A percentile compares a stretch with the other conserved stretches of the same genome.
Conservation (phyloP, 1,140 invertebrate species). For the Berghia stephanieae region DNA sequence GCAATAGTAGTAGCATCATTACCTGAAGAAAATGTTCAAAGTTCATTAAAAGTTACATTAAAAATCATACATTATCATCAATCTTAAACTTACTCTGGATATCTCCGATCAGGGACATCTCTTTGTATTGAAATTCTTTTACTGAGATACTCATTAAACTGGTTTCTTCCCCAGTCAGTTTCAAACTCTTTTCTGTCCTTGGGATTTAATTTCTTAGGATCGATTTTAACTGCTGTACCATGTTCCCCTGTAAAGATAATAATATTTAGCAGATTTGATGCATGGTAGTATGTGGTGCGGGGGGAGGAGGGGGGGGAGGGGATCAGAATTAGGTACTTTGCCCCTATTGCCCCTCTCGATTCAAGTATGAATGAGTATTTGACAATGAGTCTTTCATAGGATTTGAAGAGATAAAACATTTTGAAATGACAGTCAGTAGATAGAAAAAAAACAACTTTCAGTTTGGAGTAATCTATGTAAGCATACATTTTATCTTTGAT, state of each 20-base stretch:
- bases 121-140: slow-evolving; percentile 94
- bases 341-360: too few species aligned
- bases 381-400: neutral
- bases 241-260: slow-evolving; percentile 72
- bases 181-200: slow-evolving; percentile 88
- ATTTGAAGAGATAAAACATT: neutral
- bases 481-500: too few species aligned
- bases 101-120: slow-evolving; percentile 87
- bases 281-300: neutral
- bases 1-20: neutral
- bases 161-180: slow-evolving; percentile 94
- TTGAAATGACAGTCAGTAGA: too few species aligned
- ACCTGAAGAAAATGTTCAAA: neutral
- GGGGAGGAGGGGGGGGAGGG: too few species aligned
- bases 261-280: neutral
- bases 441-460: too few species aligned
- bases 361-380: neutral
- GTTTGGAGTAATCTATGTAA: too few species aligned
- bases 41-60: neutral
- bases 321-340: too few species aligned
- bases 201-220: slow-evolving; percentile 77
- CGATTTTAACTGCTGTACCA: slow-evolving; percentile 84
- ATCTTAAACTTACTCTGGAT: slow-evolving; percentile 81
- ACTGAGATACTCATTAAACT: slow-evolving; percentile 97
- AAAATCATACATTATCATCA: neutral